Evolutionary conservation across 2,113 vertebrate genomes (phyloP).

Genomic region (Anas platyrhynchos): DNA sequence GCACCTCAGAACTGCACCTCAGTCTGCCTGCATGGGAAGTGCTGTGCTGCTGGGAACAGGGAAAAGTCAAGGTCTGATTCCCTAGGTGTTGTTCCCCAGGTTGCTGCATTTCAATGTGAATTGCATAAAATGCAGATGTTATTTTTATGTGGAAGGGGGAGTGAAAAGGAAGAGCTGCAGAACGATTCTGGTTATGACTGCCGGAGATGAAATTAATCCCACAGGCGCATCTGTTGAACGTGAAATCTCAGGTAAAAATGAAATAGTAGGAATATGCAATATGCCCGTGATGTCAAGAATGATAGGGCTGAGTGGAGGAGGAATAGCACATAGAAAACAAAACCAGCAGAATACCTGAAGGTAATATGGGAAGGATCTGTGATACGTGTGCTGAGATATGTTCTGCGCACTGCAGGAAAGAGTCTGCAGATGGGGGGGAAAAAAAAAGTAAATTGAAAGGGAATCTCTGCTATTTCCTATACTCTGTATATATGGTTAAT

Average conservation of each 20-base stretch:
- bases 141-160: too few species aligned
- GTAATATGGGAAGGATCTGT: accelerated
- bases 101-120: not conserved
- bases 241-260: not conserved
- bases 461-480: not conserved
- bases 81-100: accelerated
- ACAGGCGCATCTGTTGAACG: not conserved
- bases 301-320: not conserved
- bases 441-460: too few species aligned
- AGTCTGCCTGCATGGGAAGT: not conserved
- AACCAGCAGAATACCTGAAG: not conserved
- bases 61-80: not conserved
- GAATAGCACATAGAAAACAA: not conserved
- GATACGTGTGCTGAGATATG: not conserved
- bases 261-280: not conserved
- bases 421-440: not conserved
- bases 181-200: not conserved
- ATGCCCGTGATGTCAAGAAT: not conserved
- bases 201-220: not conserved
- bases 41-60: not conserved
- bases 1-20: not conserved
- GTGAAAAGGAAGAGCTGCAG: not conserved
- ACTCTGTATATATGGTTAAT: not conserved
- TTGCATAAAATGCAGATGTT: not conserved
- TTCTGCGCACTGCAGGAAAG: not conserved